Base-by-base conservation (phyloP, 2,113 vertebrate species). In the Asarcornis scutulata region DNA sequence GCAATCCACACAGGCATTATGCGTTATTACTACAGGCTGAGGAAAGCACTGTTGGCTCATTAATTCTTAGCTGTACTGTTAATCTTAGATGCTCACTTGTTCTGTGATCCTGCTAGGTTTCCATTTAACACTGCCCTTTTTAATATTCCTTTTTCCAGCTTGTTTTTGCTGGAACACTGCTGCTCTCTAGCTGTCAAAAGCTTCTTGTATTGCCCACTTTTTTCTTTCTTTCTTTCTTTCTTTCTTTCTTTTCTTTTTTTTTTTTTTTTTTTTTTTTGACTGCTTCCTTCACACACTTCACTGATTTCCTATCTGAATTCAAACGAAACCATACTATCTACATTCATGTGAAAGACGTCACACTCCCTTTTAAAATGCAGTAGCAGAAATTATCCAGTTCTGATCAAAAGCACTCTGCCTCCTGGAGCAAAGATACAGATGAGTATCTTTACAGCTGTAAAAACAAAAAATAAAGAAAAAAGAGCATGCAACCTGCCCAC, bases 161-260 rank as follows among this genome's bases (percentile, higher is more conserved):
- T 76, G 6, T 22, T 78, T 94, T 73, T 23, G 0, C 78, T 94
- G 86, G 92, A 95, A n/a, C 40, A 0, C 84, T 96, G 76, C 93
- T 96, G 96, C 97, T 96, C 95, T 95, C 96, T 97, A 93, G 93
- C 94, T 95, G 83, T 86, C 92, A 89, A 52, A 95, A 50, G 8
- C 13, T 64, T 62, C 52, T 58, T 12, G 4, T 25, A 7, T 56
- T 38, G n/a, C 18, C 20, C 6, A 5, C 10, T 38, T 38, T 38
- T 38, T 38, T 38, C 9, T 8, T 36, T 36, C 17, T 16, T 36
- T 40, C 20, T 27, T 64, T 40, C 29, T 40, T 25, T n/a, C n/a
- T n/a, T n/a, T n/a, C n/a, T n/a, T n/a, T n/a, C n/a, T n/a, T n/a
- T n/a, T n/a, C n/a, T n/a, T n/a, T 36, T 38, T 38, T 38, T 38